These are phyloP conservation scores for Eriocheir sinensis DNA, from an alignment of 1,140 invertebrate species.

Conservation along the genomic window DNA sequence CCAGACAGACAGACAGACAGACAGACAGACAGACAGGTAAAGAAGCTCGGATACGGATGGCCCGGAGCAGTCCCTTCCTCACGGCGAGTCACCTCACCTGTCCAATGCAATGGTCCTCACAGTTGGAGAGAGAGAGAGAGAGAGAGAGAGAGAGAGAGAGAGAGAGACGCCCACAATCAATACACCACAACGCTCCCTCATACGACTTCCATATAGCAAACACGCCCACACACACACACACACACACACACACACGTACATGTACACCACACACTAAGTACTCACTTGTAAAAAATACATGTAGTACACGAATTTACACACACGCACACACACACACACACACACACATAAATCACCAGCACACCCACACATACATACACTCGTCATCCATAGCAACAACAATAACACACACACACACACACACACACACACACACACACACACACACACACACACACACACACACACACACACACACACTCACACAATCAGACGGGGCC, in stretches of 20 bases:
- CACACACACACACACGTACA: background rate
- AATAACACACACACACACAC: too few species aligned
- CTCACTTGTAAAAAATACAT: background rate
- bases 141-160: constrained; percentile 16
- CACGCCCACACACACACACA: constrained; percentile 15
- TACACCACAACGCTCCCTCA: constrained; percentile 69
- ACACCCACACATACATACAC: constrained; percentile 1
- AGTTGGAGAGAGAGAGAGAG: constrained; percentile 27
- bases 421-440: too few species aligned
- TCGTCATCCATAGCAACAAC: background rate
- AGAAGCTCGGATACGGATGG: background rate
- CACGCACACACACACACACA: constrained; percentile 43
- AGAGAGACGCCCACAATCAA: constrained; percentile 59
- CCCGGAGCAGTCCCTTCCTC: constrained; percentile 45
- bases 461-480: background rate
- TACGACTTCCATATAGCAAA: constrained; percentile 47
- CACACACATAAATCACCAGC: constrained; percentile 23
- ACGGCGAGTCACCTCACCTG: constrained; percentile 66
- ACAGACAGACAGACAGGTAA: background rate
- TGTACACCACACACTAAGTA: background rate
- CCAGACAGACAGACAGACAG: background rate
- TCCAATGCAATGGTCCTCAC: constrained; percentile 74
- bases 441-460: background rate
- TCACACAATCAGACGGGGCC: background rate
- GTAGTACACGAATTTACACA: constrained; percentile 29